Evolutionary conservation across 2,888 invertebrate genomes (phyloP).

Genomic region (Morpho helenor): DNA sequence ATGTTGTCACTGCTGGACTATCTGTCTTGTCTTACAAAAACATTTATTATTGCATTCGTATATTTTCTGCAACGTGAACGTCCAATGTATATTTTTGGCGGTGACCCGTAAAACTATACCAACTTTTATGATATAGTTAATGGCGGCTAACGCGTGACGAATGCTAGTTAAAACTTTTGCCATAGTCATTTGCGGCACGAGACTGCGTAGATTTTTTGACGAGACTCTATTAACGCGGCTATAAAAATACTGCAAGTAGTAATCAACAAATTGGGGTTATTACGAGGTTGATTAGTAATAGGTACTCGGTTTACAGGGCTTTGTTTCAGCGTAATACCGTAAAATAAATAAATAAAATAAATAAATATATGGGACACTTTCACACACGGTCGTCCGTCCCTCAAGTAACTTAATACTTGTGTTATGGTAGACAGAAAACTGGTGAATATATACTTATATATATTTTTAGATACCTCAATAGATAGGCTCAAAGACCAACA

Average conservation of each 20-base stretch:
- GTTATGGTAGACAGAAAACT: too few relatives aligned
- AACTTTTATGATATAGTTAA: constrained; percentile 16
- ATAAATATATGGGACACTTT: too few relatives aligned
- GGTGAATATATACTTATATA: too few relatives aligned
- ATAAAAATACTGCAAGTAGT: constrained; percentile 48
- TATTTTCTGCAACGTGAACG: neutral
- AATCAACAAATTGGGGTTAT: constrained; percentile 61
- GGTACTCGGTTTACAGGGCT: constrained; percentile 21
- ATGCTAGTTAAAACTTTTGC: constrained; percentile 37
- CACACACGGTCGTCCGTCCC: too few relatives aligned
- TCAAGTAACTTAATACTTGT: too few relatives aligned
- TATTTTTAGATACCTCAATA: too few relatives aligned
- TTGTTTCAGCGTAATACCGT: neutral
- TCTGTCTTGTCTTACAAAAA: too few relatives aligned
- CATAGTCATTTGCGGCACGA: constrained; percentile 54
- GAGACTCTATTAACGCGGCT: constrained; percentile 59
- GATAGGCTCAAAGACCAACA: too few relatives aligned
- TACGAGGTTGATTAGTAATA: constrained; percentile 46
- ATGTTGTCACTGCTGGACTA: too few relatives aligned
- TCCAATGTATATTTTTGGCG: constrained; percentile 5
- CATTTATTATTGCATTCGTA: neutral
- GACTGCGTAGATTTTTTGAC: constrained; percentile 62
- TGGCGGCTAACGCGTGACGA: constrained; percentile 21
- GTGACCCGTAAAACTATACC: constrained; percentile 11
- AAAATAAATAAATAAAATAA: too few relatives aligned